Evolutionary conservation across 2,797 vertebrate species (phyloP).

Genomic region (Furcifer pardalis): DNA sequence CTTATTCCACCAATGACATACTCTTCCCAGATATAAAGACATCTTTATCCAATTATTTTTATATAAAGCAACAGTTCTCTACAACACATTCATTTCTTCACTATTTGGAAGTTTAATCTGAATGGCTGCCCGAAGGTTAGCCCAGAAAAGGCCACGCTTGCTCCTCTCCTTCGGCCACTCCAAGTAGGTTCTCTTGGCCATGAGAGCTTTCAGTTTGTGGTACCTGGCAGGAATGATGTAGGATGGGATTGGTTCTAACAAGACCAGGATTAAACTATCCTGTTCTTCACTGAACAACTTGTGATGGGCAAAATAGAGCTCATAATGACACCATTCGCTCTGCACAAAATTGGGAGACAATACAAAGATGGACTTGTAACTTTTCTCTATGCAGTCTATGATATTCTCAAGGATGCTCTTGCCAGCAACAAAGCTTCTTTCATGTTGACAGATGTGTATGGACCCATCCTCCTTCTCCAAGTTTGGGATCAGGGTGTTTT

Average conservation of each 20-base stretch:
- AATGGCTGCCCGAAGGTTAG: constrained; percentile 83
- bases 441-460: constrained; percentile 83
- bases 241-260: constrained; percentile 85
- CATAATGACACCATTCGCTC: constrained; percentile 95
- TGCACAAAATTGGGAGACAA: constrained; percentile 89
- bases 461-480: constrained; percentile 79
- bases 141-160: constrained; percentile 86
- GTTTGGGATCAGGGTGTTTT: constrained; percentile 79
- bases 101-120: not conserved
- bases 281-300: constrained; percentile 78
- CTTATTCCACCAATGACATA: too few relatives aligned
- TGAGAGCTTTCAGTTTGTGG: constrained; percentile 84
- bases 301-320: constrained; percentile 93
- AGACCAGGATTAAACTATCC: constrained; percentile 84
- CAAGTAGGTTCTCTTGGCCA: constrained; percentile 82
- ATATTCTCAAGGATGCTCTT: constrained; percentile 90
- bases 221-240: constrained; percentile 86
- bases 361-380: constrained; percentile 87
- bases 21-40: not conserved
- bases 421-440: constrained; percentile 87
- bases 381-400: constrained; percentile 86
- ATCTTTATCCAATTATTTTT: not conserved
- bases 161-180: constrained; percentile 86
- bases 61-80: not conserved
- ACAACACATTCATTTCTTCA: not conserved